Evolutionary conservation across 64 coral and sea anemone species (phyloP), one percentile per base, ranked within the genome.

Genomic region (Catalaphyllia jardinei): DNA sequence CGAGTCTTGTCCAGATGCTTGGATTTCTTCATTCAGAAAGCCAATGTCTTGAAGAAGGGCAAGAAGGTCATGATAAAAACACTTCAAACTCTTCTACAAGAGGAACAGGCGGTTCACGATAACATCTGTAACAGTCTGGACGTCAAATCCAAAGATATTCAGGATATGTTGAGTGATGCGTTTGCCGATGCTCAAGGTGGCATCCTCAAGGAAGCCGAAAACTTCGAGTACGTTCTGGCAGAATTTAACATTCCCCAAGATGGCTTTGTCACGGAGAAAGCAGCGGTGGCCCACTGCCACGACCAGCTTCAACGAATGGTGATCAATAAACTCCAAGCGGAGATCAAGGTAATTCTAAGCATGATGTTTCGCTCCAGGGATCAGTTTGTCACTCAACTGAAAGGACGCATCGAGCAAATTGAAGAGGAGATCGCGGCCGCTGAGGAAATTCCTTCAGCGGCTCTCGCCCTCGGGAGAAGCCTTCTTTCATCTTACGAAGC

Each of bases 1-100:
- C 39, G 75, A 27, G 91, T 93, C 16, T 77, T 88, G 2, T 82
- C 86, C 8, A 72, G 91, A 20, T 93, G 91, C 63, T 60, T 93
- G 51, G 63, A 88, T 20, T 93, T 93, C 67, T 93, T 93, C 49
- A 93, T 93, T 67, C 73, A 88, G 60, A 93, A 83, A 57, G 91
- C 91, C 14, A 93, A 93, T 31, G 27, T 80, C 7, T 57, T 93
- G 25, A 88, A 88, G 25, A 73, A 82, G 50, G 82, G 60, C 6
- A 78, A 86, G 22, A 29, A 75, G 74, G 16, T 57, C 13, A 88
- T 64, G 51, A 27, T 67, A 24, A 75, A 49, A n/a, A 93, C 87
- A 52, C 35, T 93, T 0, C 62, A 83, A 12, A 33, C 20, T 42
- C 71, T 88, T 10, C 33, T 63, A 22, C 2, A 62, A 19, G 67